These are phyloP conservation scores for Callinectes sapidus DNA, from an alignment of 2,888 invertebrate species.

Conservation along the genomic window DNA sequence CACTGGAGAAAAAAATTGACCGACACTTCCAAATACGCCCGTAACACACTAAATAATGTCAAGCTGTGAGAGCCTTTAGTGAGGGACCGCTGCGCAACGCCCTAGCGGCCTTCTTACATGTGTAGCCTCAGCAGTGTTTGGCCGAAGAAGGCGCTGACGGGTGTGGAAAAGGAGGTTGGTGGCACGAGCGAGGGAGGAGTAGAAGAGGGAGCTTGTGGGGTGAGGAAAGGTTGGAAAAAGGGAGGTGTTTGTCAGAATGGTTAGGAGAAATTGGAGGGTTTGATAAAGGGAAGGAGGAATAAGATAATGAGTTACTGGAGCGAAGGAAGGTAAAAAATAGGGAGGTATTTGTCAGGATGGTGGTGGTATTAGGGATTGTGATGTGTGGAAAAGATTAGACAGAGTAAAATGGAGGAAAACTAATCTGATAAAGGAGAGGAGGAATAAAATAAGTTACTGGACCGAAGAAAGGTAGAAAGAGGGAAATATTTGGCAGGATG, in stretches of 20 bases:
- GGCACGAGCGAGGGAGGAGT: background rate
- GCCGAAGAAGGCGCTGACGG: background rate
- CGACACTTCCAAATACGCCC: conserved; percentile 14
- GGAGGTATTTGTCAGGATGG: background rate
- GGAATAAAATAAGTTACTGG: background rate
- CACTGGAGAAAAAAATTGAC: background rate
- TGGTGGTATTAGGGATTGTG: background rate
- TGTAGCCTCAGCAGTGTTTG: background rate
- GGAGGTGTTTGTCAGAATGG: background rate
- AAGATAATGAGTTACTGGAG: background rate
- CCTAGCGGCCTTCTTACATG: background rate
- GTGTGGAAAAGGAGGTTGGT: background rate
- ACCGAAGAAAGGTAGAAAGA: background rate
- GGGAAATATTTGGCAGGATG: background rate
- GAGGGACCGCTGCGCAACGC: background rate
- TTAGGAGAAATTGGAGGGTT: background rate
- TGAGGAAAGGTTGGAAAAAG: background rate
- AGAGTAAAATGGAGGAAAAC: too few relatives aligned
- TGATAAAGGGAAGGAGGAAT: background rate
- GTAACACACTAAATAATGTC: conserved; percentile 5
- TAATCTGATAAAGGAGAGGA: background rate
- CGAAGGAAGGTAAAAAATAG: background rate
- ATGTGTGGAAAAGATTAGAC: background rate
- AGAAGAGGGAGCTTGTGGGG: background rate
- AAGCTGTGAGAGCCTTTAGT: conserved; percentile 1